Conservation (phyloP, 1,140 invertebrate genomes). For the Panagrolaimus sp. region DNA sequence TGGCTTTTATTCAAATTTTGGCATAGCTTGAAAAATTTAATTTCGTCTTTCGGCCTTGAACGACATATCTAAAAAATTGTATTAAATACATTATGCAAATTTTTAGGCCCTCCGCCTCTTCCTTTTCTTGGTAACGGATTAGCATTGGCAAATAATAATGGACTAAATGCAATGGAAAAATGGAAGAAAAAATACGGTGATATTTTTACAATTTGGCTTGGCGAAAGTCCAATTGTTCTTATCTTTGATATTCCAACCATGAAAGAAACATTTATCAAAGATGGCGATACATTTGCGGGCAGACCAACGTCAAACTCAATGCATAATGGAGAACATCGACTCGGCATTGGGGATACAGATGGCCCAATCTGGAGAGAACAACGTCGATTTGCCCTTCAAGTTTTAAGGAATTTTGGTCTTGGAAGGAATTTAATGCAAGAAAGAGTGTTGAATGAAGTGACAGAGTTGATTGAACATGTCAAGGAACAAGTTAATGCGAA, state of each 20-base stretch:
- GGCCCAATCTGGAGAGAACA: conserved; percentile 24
- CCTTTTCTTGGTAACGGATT: not conserved
- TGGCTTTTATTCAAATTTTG: too few relatives aligned
- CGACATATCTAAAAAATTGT: too few relatives aligned
- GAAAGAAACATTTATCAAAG: conserved; percentile 31
- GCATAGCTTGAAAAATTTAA: too few relatives aligned
- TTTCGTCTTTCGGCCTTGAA: too few relatives aligned
- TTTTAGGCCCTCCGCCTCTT: not conserved
- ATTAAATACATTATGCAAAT: too few relatives aligned
- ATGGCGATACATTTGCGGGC: conserved; percentile 28
- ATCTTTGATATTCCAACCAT: conserved; percentile 27
- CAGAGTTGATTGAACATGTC: not conserved
- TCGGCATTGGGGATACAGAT: not conserved
- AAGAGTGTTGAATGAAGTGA: conserved; percentile 21
- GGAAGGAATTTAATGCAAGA: conserved; percentile 27
- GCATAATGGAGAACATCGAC: not conserved
- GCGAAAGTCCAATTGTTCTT: conserved; percentile 28
- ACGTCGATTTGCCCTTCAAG: conserved; percentile 27
- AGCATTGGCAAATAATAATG: not conserved
- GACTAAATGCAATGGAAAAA: not conserved
- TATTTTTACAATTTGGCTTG: conserved; percentile 35
- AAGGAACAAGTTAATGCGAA: conserved; percentile 9
- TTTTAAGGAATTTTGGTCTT: conserved; percentile 27
- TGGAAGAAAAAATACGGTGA: not conserved
- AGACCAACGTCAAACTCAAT: not conserved